These are phyloP conservation scores for Ichneumoninae sp. DNA, from an alignment of 2,888 invertebrate genomes.

Conservation along the genomic window DNA sequence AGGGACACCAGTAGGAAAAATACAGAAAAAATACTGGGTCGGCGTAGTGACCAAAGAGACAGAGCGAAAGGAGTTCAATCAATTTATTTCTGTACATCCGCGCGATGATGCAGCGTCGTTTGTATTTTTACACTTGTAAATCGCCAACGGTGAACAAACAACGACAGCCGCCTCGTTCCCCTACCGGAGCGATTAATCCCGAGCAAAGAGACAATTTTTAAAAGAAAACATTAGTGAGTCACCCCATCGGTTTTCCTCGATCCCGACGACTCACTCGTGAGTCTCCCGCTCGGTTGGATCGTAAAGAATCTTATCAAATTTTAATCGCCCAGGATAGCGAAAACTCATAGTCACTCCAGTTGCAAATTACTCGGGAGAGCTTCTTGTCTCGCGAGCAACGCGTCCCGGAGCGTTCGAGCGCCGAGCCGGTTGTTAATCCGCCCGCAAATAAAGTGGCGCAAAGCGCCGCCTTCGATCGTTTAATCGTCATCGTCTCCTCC, in stretches of 20 bases:
- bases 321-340: constrained; percentile 24
- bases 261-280: neutral
- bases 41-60: neutral
- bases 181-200: neutral
- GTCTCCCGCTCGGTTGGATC: neutral
- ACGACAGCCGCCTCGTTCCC: too few species aligned
- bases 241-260: constrained; percentile 3
- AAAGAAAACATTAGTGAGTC: constrained; percentile 19
- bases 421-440: constrained; percentile 13
- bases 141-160: neutral
- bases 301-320: constrained; percentile 53
- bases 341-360: neutral
- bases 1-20: constrained; percentile 8
- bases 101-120: neutral
- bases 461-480: neutral
- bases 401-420: neutral
- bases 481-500: constrained; percentile 5
- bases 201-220: neutral
- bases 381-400: neutral
- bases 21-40: neutral
- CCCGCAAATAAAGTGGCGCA: neutral
- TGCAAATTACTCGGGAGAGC: constrained; percentile 13
- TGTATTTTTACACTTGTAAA: constrained; percentile 12
- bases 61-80: constrained; percentile 15
- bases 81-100: constrained; percentile 11